Percentiles rank a stretch among this genome's conserved stretches.
Evolutionary conservation across 2,888 invertebrate species (phyloP).

Genomic region (Acronicta aceris): DNA sequence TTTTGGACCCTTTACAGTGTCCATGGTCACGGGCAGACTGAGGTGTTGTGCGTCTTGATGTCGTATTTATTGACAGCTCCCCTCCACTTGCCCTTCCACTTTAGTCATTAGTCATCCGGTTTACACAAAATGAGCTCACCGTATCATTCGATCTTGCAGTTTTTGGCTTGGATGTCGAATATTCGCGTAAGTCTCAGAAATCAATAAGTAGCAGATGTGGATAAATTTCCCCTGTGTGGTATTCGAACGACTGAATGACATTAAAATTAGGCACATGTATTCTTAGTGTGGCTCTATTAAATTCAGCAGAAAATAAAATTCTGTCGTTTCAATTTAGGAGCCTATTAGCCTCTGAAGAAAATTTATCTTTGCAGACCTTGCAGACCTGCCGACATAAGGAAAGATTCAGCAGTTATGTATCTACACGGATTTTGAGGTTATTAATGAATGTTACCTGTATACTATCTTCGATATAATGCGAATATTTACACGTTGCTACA

Average conservation of each 20-base stretch:
- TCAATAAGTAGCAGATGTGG: neutral
- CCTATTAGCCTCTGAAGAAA: constrained; percentile 20
- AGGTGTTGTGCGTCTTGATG: no score
- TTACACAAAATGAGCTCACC: no score
- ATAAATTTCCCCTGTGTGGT: neutral
- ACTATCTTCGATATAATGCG: neutral
- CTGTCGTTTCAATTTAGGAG: constrained; percentile 16
- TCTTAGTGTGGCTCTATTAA: constrained; percentile 2
- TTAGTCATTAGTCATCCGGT: no score
- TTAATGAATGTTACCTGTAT: constrained; percentile 13
- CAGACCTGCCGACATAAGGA: constrained; percentile 10
- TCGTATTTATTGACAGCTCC: no score
- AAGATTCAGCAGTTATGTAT: constrained; percentile 5
- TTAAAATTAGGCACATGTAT: neutral
- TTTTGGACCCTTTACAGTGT: no score
- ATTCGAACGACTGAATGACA: neutral
- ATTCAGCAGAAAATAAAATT: constrained; percentile 18
- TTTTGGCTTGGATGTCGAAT: no score
- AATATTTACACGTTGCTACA: no score
- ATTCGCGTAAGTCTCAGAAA: no score
- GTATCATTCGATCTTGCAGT: no score
- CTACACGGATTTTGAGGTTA: constrained; percentile 8
- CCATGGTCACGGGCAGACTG: no score
- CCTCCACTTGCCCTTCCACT: no score
- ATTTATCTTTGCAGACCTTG: constrained; percentile 23